Conservation (phyloP, 2,797 vertebrate genomes). For the Poeciliopsis presidionis region DNA sequence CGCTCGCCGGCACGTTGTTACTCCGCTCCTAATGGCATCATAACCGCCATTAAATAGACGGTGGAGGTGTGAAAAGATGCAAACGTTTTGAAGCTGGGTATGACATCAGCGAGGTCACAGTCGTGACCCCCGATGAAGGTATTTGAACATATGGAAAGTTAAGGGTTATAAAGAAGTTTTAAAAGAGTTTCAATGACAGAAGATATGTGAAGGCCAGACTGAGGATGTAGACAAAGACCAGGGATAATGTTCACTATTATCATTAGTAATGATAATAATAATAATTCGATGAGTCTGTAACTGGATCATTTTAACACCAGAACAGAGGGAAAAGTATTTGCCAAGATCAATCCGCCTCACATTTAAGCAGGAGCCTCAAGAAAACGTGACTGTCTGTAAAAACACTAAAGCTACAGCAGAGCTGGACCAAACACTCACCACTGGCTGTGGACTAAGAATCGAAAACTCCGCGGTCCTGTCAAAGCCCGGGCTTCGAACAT, state of each 20-base stretch:
- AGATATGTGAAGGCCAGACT: neutral
- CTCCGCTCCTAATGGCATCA: constrained; percentile 42
- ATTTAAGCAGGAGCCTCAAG: neutral
- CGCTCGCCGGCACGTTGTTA: constrained; percentile 13
- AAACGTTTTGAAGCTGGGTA: neutral
- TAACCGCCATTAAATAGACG: constrained; percentile 38
- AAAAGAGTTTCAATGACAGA: neutral
- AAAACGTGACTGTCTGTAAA: neutral
- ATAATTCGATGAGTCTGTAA: neutral
- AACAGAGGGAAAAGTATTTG: no score
- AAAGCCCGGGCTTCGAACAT: neutral
- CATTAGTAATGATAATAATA: neutral
- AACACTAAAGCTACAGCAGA: neutral
- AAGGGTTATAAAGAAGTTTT: neutral
- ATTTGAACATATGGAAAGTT: neutral
- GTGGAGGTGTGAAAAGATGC: constrained; percentile 14
- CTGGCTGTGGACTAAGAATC: neutral
- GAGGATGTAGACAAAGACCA: neutral
- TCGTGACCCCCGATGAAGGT: neutral
- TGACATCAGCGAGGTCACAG: neutral
- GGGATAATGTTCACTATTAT: neutral
- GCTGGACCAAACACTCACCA: neutral
- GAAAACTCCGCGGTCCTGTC: neutral
- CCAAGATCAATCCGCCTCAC: neutral
- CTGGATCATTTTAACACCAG: no score